phyloP scores from a whole-genome alignment of 2,888 invertebrate species.

The Conchocele bisecta region DNA sequence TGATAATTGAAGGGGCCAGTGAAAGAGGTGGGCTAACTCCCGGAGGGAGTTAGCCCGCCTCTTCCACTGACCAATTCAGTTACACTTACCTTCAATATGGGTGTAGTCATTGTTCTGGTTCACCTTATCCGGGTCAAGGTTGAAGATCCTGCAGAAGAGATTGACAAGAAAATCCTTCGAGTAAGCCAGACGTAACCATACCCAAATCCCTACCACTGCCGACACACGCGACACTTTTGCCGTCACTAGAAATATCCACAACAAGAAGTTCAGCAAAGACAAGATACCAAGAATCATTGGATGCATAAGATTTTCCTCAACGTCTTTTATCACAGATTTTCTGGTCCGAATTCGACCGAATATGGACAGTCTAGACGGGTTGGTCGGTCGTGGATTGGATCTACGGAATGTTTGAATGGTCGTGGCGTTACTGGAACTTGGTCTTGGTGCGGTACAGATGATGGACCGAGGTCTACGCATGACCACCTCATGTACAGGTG shows the following conservation, averaged over 20 bases:
- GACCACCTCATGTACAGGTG: neutral
- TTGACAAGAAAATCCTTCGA: constrained; percentile 61
- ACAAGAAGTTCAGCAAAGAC: constrained; percentile 60
- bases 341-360: constrained; percentile 43
- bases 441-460: neutral
- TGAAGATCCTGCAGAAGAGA: constrained; percentile 73
- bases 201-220: constrained; percentile 53
- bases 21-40: too few relatives aligned
- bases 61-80: too few relatives aligned
- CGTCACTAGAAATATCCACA: constrained; percentile 55
- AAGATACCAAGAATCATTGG: constrained; percentile 53
- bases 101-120: constrained; percentile 77
- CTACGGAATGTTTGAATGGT: constrained; percentile 56
- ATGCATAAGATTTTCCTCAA: constrained; percentile 46
- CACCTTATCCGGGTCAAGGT: constrained; percentile 74
- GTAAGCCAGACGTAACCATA: constrained; percentile 56
- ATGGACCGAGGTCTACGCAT: neutral
- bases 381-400: constrained; percentile 26
- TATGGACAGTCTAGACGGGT: constrained; percentile 42
- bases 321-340: constrained; percentile 58
- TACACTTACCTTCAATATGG: constrained; percentile 79
- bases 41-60: too few relatives aligned
- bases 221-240: constrained; percentile 49
- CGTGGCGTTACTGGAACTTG: constrained; percentile 32
- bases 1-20: too few relatives aligned